Percentiles rank a stretch among this genome's conserved stretches.
These are phyloP conservation scores for Podocnemis expansa DNA, from an alignment of 2,113 vertebrate genomes.

Conservation along the genomic window DNA sequence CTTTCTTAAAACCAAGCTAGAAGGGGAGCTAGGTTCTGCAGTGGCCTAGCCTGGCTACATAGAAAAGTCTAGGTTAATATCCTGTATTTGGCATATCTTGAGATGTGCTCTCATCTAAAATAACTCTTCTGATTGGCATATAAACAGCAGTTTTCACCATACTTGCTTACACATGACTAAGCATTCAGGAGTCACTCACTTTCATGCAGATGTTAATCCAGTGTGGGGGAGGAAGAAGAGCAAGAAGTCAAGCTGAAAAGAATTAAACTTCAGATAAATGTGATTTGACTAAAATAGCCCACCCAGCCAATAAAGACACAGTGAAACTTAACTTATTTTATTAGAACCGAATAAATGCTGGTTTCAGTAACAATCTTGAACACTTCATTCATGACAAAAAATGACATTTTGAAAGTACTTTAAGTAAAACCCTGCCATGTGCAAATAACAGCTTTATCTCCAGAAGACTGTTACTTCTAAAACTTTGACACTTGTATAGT, in stretches of 20 bases:
- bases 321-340: slow-evolving; percentile 72
- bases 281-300: not conserved
- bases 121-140: not conserved
- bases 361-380: slow-evolving; percentile 70
- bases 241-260: not conserved
- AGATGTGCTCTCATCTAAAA: not conserved
- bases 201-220: rapidly evolving
- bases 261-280: not conserved
- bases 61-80: not conserved
- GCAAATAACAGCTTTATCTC: slow-evolving; percentile 34
- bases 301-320: not conserved
- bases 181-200: rapidly evolving
- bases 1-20: not conserved
- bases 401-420: slow-evolving; percentile 62
- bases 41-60: not conserved
- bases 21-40: not conserved
- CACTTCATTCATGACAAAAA: slow-evolving; percentile 66
- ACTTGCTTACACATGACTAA: not conserved
- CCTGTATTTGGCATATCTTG: not conserved
- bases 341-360: slow-evolving; percentile 74
- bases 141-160: rapidly evolving
- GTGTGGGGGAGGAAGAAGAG: not conserved
- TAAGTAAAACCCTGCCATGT: slow-evolving; percentile 44
- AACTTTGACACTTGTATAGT: slow-evolving; percentile 1
- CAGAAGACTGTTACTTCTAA: slow-evolving; percentile 13